phyloP scores from a whole-genome alignment of 1,140 invertebrate genomes.

The Choristoneura fumiferana region DNA sequence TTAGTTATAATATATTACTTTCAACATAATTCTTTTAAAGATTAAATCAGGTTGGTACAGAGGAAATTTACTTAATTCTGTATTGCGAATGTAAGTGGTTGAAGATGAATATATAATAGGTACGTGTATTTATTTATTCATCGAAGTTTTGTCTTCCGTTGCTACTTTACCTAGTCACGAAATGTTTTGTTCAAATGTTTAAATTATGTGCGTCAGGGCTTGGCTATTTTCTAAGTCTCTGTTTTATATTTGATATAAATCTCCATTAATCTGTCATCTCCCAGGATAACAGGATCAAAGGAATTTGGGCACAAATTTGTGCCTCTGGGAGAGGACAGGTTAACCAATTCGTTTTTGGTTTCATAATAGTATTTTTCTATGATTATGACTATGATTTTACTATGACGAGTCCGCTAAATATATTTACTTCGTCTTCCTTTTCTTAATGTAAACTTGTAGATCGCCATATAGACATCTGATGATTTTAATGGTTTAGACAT shows the following conservation, averaged over 20 bases:
- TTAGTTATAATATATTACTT: constrained; percentile 7
- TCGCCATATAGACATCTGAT: background rate
- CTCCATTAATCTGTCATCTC: too few species aligned
- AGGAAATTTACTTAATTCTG: background rate
- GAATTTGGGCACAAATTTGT: too few species aligned
- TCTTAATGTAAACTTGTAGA: background rate
- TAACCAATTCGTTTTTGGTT: background rate
- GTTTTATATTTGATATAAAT: background rate
- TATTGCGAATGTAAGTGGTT: constrained; percentile 6
- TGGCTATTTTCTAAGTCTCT: too few species aligned
- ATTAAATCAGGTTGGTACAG: constrained; percentile 7
- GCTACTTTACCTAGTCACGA: background rate
- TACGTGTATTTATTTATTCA: constrained; percentile 1
- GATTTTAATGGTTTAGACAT: constrained; percentile 18
- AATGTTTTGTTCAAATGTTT: too few species aligned
- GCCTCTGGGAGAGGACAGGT: too few species aligned
- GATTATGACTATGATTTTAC: too few species aligned
- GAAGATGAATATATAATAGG: background rate
- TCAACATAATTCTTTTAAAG: constrained; percentile 19
- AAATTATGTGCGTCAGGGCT: too few species aligned
- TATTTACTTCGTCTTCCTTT: constrained; percentile 1
- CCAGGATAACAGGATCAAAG: too few species aligned
- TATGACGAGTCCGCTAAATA: background rate
- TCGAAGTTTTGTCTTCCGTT: constrained; percentile 6
- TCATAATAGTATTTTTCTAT: background rate